Percentiles rank a stretch among this genome's conserved stretches.
Conservation (phyloP, 2,888 invertebrate genomes). For the Volucella inflata region DNA sequence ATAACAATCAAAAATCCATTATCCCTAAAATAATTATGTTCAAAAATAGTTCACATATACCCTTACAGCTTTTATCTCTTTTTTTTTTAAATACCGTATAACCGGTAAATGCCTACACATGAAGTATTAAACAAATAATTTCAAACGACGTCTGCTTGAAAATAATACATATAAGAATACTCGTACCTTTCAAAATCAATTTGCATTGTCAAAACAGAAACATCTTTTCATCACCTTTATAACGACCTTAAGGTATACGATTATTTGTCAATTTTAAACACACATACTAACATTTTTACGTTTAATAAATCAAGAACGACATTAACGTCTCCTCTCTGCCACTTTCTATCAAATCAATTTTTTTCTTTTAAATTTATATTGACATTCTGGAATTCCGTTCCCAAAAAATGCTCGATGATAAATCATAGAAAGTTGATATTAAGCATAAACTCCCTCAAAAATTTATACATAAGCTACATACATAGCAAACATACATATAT, state of each 20-base stretch:
- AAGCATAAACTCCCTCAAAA: constrained; percentile 32
- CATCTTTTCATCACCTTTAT: constrained; percentile 44
- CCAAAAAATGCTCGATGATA: constrained; percentile 33
- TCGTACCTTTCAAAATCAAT: constrained; percentile 41
- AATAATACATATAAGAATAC: constrained; percentile 2
- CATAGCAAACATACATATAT: too few relatives aligned
- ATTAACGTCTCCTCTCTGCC: constrained; percentile 62
- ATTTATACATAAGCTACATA: too few relatives aligned
- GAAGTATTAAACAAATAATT: constrained; percentile 46
- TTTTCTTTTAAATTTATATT: constrained; percentile 80
- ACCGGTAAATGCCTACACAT: background rate
- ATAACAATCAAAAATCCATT: too few relatives aligned
- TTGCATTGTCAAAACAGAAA: constrained; percentile 5
- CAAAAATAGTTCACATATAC: too few relatives aligned
- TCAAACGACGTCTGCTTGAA: constrained; percentile 23
- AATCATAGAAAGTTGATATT: constrained; percentile 50
- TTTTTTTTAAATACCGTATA: background rate
- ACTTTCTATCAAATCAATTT: constrained; percentile 81
- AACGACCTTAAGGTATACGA: constrained; percentile 57
- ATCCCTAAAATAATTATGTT: too few relatives aligned
- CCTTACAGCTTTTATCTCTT: too few relatives aligned
- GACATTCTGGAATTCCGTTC: constrained; percentile 75
- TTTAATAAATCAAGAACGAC: constrained; percentile 65
- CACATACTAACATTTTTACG: background rate
- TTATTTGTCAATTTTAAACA: constrained; percentile 67